Evolutionary conservation across 64 coral and sea anemone genomes (phyloP).

Genomic region (Platygyra sinensis): DNA sequence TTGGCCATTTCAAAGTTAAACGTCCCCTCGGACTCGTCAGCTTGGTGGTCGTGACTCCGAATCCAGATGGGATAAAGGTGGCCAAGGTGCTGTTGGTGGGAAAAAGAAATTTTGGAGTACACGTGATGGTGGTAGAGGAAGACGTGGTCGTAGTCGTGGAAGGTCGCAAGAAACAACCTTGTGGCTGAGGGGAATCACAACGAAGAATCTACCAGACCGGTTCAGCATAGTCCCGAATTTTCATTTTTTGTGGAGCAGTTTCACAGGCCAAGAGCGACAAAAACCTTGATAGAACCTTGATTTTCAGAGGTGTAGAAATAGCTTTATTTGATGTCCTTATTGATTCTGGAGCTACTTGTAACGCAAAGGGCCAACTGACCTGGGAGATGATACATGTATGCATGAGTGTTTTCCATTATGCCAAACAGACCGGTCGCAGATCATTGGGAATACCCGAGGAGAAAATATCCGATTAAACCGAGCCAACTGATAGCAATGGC

Average conservation of each 20-base stretch:
- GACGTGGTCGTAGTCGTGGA: not conserved
- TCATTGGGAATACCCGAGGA: too few species aligned
- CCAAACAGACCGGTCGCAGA: too few species aligned
- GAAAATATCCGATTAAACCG: too few species aligned
- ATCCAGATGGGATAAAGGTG: too few species aligned
- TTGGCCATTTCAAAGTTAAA: slow-evolving; percentile 2
- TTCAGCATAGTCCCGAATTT: not conserved
- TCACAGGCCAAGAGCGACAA: not conserved
- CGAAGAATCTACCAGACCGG: not conserved
- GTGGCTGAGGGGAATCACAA: not conserved
- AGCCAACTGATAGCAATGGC: too few species aligned
- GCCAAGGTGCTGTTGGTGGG: too few species aligned
- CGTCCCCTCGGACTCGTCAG: not conserved
- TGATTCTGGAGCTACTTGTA: not conserved
- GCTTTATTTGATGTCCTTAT: not conserved
- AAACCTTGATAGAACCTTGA: not conserved
- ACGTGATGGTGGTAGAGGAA: not conserved
- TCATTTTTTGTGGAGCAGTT: slow-evolving; percentile 4
- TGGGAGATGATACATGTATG: too few species aligned
- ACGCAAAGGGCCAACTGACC: not conserved
- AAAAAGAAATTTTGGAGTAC: too few species aligned
- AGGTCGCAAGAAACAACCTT: not conserved
- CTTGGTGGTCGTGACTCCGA: not conserved
- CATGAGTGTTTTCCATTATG: too few species aligned
- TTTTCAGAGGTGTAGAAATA: not conserved